A percentile compares a stretch with the other conserved stretches of the same genome.
phyloP scores from a whole-genome alignment of 2,797 vertebrate genomes.

The Pygocentrus nattereri region DNA sequence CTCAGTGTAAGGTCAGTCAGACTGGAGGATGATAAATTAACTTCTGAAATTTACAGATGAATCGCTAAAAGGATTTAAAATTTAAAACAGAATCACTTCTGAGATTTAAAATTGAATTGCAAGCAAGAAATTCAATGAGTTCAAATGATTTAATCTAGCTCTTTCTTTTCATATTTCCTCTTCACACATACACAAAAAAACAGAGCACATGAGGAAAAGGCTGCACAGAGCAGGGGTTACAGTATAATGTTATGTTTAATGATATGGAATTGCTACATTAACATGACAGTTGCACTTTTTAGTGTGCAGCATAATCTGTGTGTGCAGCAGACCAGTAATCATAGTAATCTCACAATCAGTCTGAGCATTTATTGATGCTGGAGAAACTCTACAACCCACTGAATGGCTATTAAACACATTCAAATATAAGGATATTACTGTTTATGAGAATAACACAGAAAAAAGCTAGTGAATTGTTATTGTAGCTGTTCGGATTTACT shows the following conservation, averaged over 20 bases:
- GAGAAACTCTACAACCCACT: neutral
- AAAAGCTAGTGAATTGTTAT: neutral
- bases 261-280: neutral
- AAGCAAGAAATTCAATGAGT: constrained; percentile 55
- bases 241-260: neutral
- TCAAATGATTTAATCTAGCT: constrained; percentile 47
- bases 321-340: neutral
- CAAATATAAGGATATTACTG: neutral
- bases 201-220: neutral
- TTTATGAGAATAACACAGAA: neutral
- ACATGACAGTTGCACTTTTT: neutral
- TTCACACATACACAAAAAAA: neutral
- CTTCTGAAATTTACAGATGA: constrained; percentile 58
- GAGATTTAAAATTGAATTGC: constrained; percentile 54
- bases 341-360: neutral
- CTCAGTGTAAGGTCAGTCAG: constrained; percentile 60
- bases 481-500: neutral
- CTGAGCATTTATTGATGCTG: neutral
- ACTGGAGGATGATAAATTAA: constrained; percentile 57
- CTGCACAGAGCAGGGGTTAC: neutral
- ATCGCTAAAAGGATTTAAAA: constrained; percentile 48
- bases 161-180: neutral
- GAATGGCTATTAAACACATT: neutral
- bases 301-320: neutral
- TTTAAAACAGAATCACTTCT: constrained; percentile 27